These are phyloP conservation scores for Microcebus griseorufus DNA, from an alignment of 2,113 vertebrate species.

Conservation along the genomic window DNA sequence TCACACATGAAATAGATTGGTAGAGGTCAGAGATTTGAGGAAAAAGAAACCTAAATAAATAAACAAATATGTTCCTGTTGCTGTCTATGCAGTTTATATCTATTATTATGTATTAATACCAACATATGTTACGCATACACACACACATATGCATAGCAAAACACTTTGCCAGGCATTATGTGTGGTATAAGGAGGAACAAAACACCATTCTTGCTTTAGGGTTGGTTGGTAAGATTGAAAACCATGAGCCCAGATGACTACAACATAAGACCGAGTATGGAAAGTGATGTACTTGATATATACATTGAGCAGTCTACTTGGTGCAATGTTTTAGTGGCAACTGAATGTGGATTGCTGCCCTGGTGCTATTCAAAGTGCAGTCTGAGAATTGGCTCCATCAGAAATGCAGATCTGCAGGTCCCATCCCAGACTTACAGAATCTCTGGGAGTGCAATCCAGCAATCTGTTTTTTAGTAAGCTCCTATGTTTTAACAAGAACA, in stretches of 20 bases:
- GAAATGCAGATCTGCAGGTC: background rate
- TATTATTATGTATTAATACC: background rate
- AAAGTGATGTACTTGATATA: background rate
- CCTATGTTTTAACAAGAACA: background rate
- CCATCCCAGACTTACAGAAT: background rate
- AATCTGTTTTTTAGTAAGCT: background rate
- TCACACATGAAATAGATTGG: background rate
- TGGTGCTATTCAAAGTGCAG: background rate
- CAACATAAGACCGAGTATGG: background rate
- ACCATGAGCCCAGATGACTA: background rate
- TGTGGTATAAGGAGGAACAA: background rate
- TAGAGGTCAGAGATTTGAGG: slow-evolving; percentile 13
- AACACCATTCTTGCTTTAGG: background rate
- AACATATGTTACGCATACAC: background rate
- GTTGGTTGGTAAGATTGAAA: background rate
- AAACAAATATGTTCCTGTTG: background rate
- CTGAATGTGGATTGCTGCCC: background rate
- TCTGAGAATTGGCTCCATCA: background rate
- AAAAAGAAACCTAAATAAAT: slow-evolving; percentile 7
- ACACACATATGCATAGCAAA: background rate
- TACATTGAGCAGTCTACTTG: background rate
- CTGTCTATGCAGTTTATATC: background rate
- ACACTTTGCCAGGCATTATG: background rate
- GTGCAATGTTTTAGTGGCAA: background rate
- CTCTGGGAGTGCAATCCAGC: background rate